Percentiles rank a stretch among this genome's conserved stretches.
phyloP scores from a whole-genome alignment of 1,140 invertebrate genomes.

The Hetaerina americana region DNA sequence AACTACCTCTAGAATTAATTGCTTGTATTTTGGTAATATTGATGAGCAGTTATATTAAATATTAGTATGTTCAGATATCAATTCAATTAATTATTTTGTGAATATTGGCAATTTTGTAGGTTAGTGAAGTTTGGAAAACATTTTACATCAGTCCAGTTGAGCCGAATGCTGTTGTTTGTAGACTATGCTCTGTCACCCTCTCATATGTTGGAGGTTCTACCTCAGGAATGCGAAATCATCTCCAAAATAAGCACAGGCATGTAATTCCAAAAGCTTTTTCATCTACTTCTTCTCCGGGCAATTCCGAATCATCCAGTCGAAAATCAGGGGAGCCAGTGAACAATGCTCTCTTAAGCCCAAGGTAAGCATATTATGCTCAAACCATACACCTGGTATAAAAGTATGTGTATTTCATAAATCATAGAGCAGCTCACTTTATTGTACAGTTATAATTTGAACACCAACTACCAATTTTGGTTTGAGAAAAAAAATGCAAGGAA shows the following conservation, averaged over 20 bases:
- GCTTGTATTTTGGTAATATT: too few relatives aligned
- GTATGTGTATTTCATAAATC: too few relatives aligned
- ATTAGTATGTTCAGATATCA: too few relatives aligned
- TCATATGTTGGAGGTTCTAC: slow-evolving; percentile 1
- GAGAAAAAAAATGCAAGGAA: too few relatives aligned
- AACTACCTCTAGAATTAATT: too few relatives aligned
- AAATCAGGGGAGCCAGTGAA: neutral
- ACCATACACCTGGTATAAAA: too few relatives aligned
- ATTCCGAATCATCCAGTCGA: neutral
- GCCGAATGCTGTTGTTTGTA: slow-evolving; percentile 2
- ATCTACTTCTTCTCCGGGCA: neutral
- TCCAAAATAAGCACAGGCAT: slow-evolving; percentile 6
- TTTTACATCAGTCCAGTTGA: slow-evolving; percentile 1
- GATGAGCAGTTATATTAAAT: too few relatives aligned
- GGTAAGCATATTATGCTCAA: neutral
- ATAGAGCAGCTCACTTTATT: too few relatives aligned
- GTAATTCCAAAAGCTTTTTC: neutral
- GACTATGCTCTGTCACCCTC: neutral
- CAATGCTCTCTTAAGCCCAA: neutral
- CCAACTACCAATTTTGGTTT: too few relatives aligned
- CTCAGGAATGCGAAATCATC: slow-evolving; percentile 4
- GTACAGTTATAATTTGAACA: too few relatives aligned
- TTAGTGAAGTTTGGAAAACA: slow-evolving; percentile 5
- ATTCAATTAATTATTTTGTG: too few relatives aligned
- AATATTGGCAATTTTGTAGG: too few relatives aligned